phyloP scores from a whole-genome alignment of 1,140 invertebrate genomes.

The Ladona fulva region DNA sequence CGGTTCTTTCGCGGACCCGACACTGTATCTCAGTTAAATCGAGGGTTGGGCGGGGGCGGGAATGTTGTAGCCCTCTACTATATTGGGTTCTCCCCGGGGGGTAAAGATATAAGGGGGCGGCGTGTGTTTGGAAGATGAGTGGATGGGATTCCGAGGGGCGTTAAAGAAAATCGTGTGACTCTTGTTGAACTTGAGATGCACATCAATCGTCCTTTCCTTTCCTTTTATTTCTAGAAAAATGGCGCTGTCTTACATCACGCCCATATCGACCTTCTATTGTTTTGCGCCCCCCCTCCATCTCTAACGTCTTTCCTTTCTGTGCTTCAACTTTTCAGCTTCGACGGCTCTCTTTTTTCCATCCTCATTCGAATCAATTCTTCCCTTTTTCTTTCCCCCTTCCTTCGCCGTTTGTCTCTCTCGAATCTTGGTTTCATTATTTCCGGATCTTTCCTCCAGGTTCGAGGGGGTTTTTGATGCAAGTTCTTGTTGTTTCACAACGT shows the following conservation, averaged over 20 bases:
- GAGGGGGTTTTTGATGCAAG: too few species aligned
- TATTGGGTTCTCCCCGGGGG: too few species aligned
- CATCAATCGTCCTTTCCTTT: not conserved
- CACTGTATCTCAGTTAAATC: not conserved
- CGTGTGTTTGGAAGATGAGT: not conserved
- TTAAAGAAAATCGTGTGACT: not conserved
- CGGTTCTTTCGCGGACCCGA: not conserved
- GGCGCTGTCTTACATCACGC: not conserved
- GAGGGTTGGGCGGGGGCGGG: not conserved
- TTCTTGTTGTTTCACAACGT: too few species aligned
- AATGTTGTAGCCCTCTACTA: too few species aligned
- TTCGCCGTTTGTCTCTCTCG: too few species aligned
- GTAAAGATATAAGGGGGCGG: too few species aligned
- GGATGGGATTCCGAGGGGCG: not conserved
- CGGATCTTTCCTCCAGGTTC: too few species aligned
- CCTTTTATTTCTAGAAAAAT: not conserved
- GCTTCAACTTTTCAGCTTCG: not conserved
- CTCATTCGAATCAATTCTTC: not conserved
- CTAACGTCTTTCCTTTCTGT: not conserved
- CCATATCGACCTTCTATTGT: not conserved
- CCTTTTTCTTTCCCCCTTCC: too few species aligned
- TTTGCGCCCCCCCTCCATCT: not conserved
- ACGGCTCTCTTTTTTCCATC: not conserved
- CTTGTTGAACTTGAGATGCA: constrained; percentile 9
- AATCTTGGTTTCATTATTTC: too few species aligned